Percentiles rank a stretch among this genome's conserved stretches.
phyloP scores from a whole-genome alignment of 2,797 vertebrate species.

The Prionace glauca region DNA sequence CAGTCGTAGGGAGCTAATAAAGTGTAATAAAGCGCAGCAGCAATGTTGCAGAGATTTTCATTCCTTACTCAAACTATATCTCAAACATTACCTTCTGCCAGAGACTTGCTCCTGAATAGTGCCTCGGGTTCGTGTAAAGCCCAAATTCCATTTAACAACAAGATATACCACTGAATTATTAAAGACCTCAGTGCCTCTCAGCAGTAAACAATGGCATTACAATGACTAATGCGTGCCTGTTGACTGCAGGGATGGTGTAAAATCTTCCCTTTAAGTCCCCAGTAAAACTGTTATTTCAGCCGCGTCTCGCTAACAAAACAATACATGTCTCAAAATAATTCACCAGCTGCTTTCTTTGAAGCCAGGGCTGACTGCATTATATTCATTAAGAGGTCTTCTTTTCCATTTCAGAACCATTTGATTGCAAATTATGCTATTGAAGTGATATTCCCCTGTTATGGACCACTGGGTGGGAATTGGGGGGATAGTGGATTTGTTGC shows the following conservation, averaged over 20 bases:
- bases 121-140: background rate
- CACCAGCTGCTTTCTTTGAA: background rate
- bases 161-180: slow-evolving; percentile 27
- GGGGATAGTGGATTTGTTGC: background rate
- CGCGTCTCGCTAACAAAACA: background rate
- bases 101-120: background rate
- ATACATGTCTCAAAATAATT: background rate
- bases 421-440: background rate
- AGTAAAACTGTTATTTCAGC: slow-evolving; percentile 10
- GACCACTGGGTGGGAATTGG: too few relatives aligned
- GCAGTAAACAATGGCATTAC: slow-evolving; percentile 26
- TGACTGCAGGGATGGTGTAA: slow-evolving; percentile 22
- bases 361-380: background rate
- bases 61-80: background rate
- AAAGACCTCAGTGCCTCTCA: background rate
- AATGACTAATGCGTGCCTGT: background rate
- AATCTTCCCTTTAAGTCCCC: slow-evolving; percentile 10
- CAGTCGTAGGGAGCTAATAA: background rate
- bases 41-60: background rate
- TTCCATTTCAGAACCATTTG: background rate
- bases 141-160: slow-evolving; percentile 19
- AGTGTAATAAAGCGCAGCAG: background rate
- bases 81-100: background rate
- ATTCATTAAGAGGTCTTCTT: background rate
- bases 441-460: background rate